Base-by-base conservation (phyloP, 2,888 invertebrate species). In the Rhingia campestris region DNA sequence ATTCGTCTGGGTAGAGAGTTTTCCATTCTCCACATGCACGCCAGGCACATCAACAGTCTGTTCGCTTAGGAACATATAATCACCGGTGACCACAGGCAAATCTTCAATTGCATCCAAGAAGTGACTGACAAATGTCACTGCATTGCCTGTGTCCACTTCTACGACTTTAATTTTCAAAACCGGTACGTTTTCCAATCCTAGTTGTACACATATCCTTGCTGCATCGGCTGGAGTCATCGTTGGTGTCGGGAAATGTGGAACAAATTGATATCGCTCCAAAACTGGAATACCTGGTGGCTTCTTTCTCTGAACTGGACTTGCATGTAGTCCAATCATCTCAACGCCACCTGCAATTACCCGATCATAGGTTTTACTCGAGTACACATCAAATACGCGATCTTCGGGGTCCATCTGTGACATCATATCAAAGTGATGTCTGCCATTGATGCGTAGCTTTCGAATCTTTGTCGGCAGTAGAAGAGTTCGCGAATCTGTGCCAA, bases 391-490 rank as follows among this genome's bases (percentile, higher is more conserved):
- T 0, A 88, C 67, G 0, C 88, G 88, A 51, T 90, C 87, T 43
- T 90, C 89, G 0, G 88, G 87, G 56, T 89, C 88, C 87, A 91
- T 89, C 66, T 88, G 91, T 0, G 92, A 91, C 63, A 93, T 90
- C 7, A 93, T 89, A 41, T 92, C 89, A 81, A 93, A 92, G 86
- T 95, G 95, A 90, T 93, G 93, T 0, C 90, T 91, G 0, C 95
- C 94, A 88, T 96, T 94, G 49, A 97, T 95, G 12, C 93, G 92
- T 0, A 96, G 89, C 87, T 93, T 94, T 87, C 94, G 94, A 37
- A 97, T 94, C 69, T 95, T 93, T 0, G 96, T 96, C 0, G 97
- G 97, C 0, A 97, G 93, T 88, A 94, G 93, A 4, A 97, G 93
- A 3, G 94, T 93, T 33, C 96, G 93, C 0, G 94, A 93, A 86